Conservation (phyloP, 2,113 vertebrate genomes). For the Mola mola region DNA sequence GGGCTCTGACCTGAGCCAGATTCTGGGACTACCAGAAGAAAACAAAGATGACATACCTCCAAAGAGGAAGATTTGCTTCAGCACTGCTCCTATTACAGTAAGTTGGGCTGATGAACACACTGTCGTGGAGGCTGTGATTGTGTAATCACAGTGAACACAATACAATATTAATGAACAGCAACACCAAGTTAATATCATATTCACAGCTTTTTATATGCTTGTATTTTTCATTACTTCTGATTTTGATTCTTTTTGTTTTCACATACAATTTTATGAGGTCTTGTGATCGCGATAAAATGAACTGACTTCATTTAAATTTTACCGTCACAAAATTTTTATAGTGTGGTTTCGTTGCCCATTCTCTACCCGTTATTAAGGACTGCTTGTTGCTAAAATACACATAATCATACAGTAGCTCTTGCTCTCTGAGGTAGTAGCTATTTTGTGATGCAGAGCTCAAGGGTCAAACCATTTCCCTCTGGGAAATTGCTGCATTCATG, state of each 20-base stretch:
- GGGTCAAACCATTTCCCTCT: conserved; percentile 61
- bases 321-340: neutral
- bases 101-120: conserved; percentile 52
- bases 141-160: conserved; percentile 37
- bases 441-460: conserved; percentile 42
- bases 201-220: conserved; percentile 28
- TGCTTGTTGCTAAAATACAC: neutral
- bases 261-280: conserved; percentile 2
- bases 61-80: conserved; percentile 94
- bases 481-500: conserved; percentile 56
- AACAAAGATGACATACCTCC: conserved; percentile 90
- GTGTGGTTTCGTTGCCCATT: neutral
- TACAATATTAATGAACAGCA: conserved; percentile 41
- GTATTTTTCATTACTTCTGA: conserved; percentile 29
- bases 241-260: conserved; percentile 13
- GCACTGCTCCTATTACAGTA: conserved; percentile 94
- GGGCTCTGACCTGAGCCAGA: conserved; percentile 89
- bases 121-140: conserved; percentile 23
- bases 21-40: conserved; percentile 91
- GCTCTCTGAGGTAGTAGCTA: conserved; percentile 28
- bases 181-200: conserved; percentile 55
- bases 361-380: neutral
- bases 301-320: neutral
- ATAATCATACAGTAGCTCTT: conserved; percentile 16
- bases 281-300: conserved; percentile 1